Conservation (phyloP, 2,888 invertebrate genomes). For the Eudemis profundana region DNA sequence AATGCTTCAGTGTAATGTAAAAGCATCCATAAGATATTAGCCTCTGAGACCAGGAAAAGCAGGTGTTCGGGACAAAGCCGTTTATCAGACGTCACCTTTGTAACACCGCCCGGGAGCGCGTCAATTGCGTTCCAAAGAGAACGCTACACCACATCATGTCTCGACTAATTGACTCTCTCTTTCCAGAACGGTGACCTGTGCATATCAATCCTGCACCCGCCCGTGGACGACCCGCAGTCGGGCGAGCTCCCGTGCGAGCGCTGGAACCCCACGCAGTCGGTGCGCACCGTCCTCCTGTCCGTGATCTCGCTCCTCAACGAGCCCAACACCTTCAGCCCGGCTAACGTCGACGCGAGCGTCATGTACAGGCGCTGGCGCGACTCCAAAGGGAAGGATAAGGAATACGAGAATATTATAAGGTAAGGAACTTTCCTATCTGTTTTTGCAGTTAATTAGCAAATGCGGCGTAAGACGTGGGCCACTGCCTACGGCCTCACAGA, state of each 20-base stretch:
- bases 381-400: conserved; percentile 98
- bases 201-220: conserved; percentile 99
- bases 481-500: too few relatives aligned
- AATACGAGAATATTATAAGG: conserved; percentile 99
- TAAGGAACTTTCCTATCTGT: conserved; percentile 68
- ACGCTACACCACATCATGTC: too few relatives aligned
- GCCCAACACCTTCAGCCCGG: conserved; percentile 99
- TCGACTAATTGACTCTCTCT: conserved; percentile 8
- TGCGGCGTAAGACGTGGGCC: too few relatives aligned
- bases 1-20: too few relatives aligned
- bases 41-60: too few relatives aligned
- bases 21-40: too few relatives aligned
- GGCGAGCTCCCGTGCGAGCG: conserved; percentile 99
- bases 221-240: conserved; percentile 99
- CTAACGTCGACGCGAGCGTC: conserved; percentile 99
- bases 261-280: conserved; percentile 99
- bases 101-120: too few relatives aligned
- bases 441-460: too few relatives aligned
- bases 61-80: too few relatives aligned
- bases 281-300: conserved; percentile 98
- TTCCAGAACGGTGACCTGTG: conserved; percentile 98
- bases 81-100: too few relatives aligned
- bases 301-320: conserved; percentile 99
- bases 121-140: too few relatives aligned
- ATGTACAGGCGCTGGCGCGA: conserved; percentile 99